Base-by-base conservation (phyloP, 1,140 invertebrate species). In the Mycetomoellerius zeteki region DNA sequence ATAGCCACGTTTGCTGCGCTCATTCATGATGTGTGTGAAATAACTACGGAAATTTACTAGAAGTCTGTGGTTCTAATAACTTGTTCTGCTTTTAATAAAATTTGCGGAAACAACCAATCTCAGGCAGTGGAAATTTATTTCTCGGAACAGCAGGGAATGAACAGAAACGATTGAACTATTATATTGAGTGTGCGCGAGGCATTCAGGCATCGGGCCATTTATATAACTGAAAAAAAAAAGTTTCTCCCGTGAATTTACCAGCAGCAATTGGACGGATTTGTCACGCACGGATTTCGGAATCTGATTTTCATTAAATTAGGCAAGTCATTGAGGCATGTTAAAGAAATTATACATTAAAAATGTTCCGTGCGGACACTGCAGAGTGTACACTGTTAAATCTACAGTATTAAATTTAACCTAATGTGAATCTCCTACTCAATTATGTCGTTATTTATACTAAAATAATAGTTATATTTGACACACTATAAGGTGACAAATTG, bases 141-240 rank as follows among this genome's bases (percentile, higher is more conserved):
- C 16, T 2, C 4, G 16, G n/a, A 50, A 60, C 21, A 27, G 16
- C 3, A 21, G 1, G 12, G 24, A 24, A 62, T 3, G 12, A 24
- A 1, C 7, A 12, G 54, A 62, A 47, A 19, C 69, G 37, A 47
- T 72, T 50, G 37, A 82, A 58, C 21, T 47, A 47, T 1, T 0
- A 16, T 50, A 7, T 47, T 7, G 54, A 73, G 69, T 5, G 69
- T 82, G 67, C 54, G 78, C 67, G 12, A n/a, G 12, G 10, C 12
- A 2, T 58, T 54, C 7, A n/a, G 12, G 10, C 12, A 2, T 58
- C 16, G 5, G 0, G 0, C 27, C 12, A 10, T 1, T n/a, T n/a
- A n/a, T n/a, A n/a, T 72, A 3, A 3, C 1, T 43, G 27, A 30
- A 14, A 37, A 8, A 24, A 65, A 50, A 50, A 14, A 14, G 3